Conservation (phyloP, 2,797 vertebrate genomes). For the Halcyon chelicuti region DNA sequence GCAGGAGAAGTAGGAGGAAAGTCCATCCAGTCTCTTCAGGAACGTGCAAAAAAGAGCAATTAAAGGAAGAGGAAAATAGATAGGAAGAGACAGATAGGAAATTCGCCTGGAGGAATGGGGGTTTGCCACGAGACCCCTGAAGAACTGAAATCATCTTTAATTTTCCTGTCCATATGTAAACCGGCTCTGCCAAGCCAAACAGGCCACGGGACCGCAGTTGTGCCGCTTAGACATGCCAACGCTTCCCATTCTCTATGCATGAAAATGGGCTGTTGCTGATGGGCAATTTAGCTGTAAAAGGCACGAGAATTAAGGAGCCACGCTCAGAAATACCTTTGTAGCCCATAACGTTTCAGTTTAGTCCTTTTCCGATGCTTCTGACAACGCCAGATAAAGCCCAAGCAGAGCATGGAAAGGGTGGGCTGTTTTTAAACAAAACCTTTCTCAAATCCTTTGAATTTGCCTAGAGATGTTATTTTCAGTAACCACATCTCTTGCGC, state of each 20-base stretch:
- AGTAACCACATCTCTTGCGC: neutral
- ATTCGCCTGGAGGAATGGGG: neutral
- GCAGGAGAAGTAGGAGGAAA: neutral
- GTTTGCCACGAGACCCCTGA: neutral
- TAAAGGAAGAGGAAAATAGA: neutral
- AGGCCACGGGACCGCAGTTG: neutral
- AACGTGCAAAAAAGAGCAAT: neutral
- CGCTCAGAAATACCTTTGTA: neutral
- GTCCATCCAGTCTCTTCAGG: neutral
- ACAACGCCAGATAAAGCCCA: neutral
- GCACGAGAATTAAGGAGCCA: neutral
- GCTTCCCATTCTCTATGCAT: neutral
- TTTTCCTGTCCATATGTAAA: neutral
- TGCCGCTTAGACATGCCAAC: neutral
- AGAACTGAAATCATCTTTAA: slow-evolving; percentile 22
- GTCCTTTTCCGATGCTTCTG: neutral
- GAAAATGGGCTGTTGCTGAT: neutral
- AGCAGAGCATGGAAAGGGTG: neutral
- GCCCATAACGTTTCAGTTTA: neutral
- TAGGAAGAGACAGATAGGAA: neutral
- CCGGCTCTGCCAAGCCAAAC: neutral
- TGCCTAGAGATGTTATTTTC: neutral
- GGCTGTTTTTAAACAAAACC: neutral
- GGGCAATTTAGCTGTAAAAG: neutral
- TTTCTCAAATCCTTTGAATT: neutral